These are phyloP conservation scores for Ochlodes sylvanus DNA, from an alignment of 2,888 invertebrate genomes.

Conservation along the genomic window DNA sequence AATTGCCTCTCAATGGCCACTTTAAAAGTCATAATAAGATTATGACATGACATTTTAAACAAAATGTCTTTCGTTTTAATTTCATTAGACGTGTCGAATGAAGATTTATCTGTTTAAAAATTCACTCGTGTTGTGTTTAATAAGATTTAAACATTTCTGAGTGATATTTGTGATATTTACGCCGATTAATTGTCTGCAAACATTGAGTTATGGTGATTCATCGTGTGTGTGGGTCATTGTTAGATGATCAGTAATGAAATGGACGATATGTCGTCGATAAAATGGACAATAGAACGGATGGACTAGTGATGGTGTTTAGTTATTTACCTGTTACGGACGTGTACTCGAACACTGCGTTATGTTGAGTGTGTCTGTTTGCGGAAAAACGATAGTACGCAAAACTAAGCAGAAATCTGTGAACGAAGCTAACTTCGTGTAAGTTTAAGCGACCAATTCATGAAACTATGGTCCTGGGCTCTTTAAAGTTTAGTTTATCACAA, in stretches of 20 bases:
- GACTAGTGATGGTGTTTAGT: background rate
- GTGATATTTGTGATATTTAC: constrained; percentile 7
- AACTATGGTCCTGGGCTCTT: constrained; percentile 99
- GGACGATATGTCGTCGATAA: background rate
- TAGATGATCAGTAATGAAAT: constrained; percentile 9
- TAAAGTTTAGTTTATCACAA: constrained; percentile 99
- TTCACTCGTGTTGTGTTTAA: constrained; percentile 15
- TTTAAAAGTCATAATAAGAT: constrained; percentile 1
- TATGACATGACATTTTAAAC: constrained; percentile 12
- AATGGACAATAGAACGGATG: background rate
- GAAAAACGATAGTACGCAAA: background rate
- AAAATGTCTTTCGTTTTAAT: constrained; percentile 2
- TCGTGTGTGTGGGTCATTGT: background rate
- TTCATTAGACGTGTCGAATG: background rate
- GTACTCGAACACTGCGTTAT: constrained; percentile 11
- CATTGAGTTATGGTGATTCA: background rate
- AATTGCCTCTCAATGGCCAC: background rate
- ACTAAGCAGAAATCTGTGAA: background rate
- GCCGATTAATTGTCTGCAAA: background rate
- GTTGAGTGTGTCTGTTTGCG: constrained; percentile 18
- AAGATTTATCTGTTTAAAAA: constrained; percentile 20
- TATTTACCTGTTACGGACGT: background rate
- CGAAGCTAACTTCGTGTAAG: constrained; percentile 87
- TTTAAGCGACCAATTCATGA: constrained; percentile 91
- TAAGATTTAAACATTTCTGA: background rate